Conservation (phyloP, 2,113 vertebrate species). For the Python bivittatus region DNA sequence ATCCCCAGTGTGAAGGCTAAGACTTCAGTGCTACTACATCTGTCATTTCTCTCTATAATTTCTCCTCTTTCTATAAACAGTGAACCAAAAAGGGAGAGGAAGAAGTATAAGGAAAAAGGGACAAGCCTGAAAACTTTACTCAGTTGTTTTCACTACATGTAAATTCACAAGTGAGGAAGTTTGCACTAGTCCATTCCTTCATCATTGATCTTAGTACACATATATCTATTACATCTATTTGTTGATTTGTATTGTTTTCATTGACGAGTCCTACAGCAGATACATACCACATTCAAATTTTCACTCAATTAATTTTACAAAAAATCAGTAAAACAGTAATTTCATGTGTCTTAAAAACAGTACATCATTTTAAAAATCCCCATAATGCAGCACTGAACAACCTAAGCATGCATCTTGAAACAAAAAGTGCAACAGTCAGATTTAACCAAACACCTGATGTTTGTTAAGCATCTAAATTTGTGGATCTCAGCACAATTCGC, state of each 20-base stretch:
- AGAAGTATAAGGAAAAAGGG: background rate
- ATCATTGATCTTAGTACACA: background rate
- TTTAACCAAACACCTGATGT: no score
- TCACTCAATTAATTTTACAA: background rate
- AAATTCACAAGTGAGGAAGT: background rate
- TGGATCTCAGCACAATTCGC: no score
- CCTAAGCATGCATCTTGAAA: background rate
- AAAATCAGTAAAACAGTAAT: background rate
- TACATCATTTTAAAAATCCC: background rate
- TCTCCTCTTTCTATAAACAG: background rate
- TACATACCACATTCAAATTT: background rate
- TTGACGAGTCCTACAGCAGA: background rate
- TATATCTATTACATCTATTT: background rate
- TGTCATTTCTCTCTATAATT: conserved; percentile 14
- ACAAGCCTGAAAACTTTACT: background rate
- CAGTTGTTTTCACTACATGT: background rate
- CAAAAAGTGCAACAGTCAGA: background rate
- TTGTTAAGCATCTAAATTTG: no score
- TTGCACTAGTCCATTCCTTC: background rate
- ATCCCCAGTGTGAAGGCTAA: background rate
- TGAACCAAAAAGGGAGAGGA: background rate
- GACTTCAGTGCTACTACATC: background rate
- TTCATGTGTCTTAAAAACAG: background rate
- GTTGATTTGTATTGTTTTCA: background rate
- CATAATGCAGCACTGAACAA: no score